phyloP scores from a whole-genome alignment of 2,888 invertebrate species.

The Ametastegia equiseti region DNA sequence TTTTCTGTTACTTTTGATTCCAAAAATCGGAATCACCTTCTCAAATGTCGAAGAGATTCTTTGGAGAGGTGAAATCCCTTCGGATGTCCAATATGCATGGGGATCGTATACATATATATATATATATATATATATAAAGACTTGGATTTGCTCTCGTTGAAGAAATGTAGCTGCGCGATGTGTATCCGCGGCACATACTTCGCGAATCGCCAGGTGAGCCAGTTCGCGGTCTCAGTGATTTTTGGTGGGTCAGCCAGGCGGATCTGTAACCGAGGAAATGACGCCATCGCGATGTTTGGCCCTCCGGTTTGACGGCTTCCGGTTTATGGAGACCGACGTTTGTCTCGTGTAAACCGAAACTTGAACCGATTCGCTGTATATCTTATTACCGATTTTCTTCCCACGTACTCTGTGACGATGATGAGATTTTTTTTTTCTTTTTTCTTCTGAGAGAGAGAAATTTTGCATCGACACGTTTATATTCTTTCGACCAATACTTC shows the following conservation, averaged over 20 bases:
- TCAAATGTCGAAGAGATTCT: background rate
- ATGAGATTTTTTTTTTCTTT: background rate
- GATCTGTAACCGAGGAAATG: conserved; percentile 8
- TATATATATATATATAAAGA: too few species aligned
- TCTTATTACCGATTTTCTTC: background rate
- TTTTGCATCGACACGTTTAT: conserved; percentile 1
- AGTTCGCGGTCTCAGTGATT: conserved; percentile 5
- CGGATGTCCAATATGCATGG: too few species aligned
- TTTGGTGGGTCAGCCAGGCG: conserved; percentile 13
- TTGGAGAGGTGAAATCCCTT: background rate
- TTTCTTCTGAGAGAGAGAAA: too few species aligned
- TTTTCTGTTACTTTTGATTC: too few species aligned
- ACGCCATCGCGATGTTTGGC: conserved; percentile 17
- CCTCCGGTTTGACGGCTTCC: conserved; percentile 15
- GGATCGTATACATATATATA: too few species aligned
- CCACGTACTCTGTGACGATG: too few species aligned
- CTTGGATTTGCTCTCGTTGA: too few species aligned
- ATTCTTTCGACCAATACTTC: background rate
- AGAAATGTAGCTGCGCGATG: too few species aligned
- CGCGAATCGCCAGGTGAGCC: conserved; percentile 11
- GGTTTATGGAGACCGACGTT: background rate
- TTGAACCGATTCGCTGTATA: background rate
- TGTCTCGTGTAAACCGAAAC: conserved; percentile 14
- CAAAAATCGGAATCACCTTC: too few species aligned
- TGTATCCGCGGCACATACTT: background rate